Percentiles rank a stretch among this genome's conserved stretches.
These are phyloP conservation scores for Pempheris klunzingeri DNA, from an alignment of 2,797 vertebrate species.

Conservation along the genomic window DNA sequence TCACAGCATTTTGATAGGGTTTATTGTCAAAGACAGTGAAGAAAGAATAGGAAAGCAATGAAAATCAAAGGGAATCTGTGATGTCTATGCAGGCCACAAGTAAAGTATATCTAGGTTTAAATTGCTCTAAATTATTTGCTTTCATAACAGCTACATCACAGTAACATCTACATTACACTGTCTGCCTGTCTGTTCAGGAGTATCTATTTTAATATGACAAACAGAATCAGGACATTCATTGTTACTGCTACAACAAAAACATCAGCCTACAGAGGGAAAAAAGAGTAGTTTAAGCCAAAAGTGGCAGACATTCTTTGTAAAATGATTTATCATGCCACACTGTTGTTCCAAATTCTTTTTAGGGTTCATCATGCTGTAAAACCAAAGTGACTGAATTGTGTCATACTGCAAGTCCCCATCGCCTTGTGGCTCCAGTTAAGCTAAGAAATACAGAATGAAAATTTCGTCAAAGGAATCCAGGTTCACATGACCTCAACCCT, in stretches of 20 bases:
- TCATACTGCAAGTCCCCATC: constrained; percentile 62
- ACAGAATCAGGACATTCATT: constrained; percentile 65
- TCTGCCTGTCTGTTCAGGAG: constrained; percentile 44
- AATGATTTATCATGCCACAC: constrained; percentile 70
- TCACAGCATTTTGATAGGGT: constrained; percentile 52
- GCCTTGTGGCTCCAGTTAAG: constrained; percentile 64
- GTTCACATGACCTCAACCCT: constrained; percentile 36
- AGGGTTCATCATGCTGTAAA: constrained; percentile 68
- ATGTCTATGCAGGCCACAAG: constrained; percentile 33
- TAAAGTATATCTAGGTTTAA: constrained; percentile 45
- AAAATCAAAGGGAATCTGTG: constrained; percentile 53
- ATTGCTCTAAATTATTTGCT: constrained; percentile 57
- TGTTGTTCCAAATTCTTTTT: constrained; percentile 73
- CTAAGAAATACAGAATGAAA: constrained; percentile 49
- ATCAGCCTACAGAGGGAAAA: constrained; percentile 57
- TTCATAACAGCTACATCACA: constrained; percentile 32
- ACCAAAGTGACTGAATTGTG: constrained; percentile 81
- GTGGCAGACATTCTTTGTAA: constrained; percentile 62
- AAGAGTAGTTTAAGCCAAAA: constrained; percentile 62
- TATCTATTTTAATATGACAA: constrained; percentile 61
- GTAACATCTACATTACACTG: constrained; percentile 29
- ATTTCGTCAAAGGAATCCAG: constrained; percentile 55
- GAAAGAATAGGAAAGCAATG: constrained; percentile 33
- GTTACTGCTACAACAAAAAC: constrained; percentile 56
- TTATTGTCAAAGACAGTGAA: constrained; percentile 52